Evolutionary conservation across 2,888 invertebrate genomes (phyloP).

Genomic region (Cyclophora albipunctata): DNA sequence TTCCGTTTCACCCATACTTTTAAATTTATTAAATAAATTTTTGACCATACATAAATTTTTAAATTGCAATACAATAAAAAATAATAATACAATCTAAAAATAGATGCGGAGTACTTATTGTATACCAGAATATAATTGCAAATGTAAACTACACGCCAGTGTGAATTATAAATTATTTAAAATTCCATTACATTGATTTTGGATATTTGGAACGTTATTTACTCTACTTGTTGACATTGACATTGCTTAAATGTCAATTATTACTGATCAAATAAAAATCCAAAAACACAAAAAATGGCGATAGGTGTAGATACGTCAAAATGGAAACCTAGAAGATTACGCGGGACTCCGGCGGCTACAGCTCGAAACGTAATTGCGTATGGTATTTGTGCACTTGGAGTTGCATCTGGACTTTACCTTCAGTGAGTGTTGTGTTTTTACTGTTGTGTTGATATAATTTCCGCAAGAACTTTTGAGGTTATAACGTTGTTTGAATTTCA

Average conservation of each 20-base stretch:
- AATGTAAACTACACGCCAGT: too few relatives aligned
- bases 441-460: slow-evolving; percentile 9
- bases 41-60: too few relatives aligned
- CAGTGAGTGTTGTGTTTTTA: slow-evolving; percentile 54
- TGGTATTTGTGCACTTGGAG: slow-evolving; percentile 56
- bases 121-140: too few relatives aligned
- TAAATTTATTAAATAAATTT: too few relatives aligned
- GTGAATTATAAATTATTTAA: too few relatives aligned
- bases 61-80: too few relatives aligned
- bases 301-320: slow-evolving; percentile 71
- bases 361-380: slow-evolving; percentile 72
- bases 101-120: too few relatives aligned
- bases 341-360: slow-evolving; percentile 78
- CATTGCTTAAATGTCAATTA: not conserved
- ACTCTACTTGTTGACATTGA: not conserved
- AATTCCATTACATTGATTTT: too few relatives aligned
- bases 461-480: slow-evolving; percentile 27
- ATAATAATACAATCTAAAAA: too few relatives aligned
- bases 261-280: not conserved
- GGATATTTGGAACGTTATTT: not conserved
- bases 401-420: slow-evolving; percentile 53
- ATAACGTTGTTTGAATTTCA: slow-evolving; percentile 37
- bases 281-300: slow-evolving; percentile 50
- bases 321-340: slow-evolving; percentile 79
- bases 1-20: too few relatives aligned